Percentiles rank a stretch among this genome's conserved stretches.
Evolutionary conservation across 2,797 vertebrate genomes (phyloP).

Genomic region (Lepilemur ruficaudatus): DNA sequence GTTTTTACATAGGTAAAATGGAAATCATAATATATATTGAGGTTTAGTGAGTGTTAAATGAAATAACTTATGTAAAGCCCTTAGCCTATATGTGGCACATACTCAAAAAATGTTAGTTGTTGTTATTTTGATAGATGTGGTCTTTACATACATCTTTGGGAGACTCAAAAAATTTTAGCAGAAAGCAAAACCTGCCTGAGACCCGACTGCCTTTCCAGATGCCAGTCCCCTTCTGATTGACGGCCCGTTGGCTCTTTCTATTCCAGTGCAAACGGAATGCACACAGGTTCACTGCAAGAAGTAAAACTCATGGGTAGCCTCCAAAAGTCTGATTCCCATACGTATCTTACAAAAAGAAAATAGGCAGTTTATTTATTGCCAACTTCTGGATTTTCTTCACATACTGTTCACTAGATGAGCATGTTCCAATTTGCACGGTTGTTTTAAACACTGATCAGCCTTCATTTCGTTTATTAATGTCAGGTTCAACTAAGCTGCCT

Average conservation of each 20-base stretch:
- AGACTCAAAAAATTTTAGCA: neutral
- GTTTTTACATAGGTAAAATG: neutral
- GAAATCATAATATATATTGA: neutral
- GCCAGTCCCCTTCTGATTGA: rapidly evolving
- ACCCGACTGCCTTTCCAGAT: neutral
- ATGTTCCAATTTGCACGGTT: slow-evolving; percentile 10
- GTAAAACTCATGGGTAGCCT: neutral
- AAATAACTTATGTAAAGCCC: neutral
- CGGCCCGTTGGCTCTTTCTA: neutral
- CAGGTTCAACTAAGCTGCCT: slow-evolving; percentile 42
- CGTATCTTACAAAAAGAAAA: slow-evolving; percentile 2
- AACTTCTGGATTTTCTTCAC: neutral
- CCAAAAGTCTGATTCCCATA: neutral
- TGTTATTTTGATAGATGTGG: neutral
- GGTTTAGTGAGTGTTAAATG: neutral
- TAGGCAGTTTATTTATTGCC: neutral
- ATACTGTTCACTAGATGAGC: neutral
- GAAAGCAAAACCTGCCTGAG: neutral
- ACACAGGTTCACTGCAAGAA: neutral
- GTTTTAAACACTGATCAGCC: slow-evolving; percentile 23
- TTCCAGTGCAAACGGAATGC: neutral
- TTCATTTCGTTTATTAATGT: slow-evolving; percentile 51
- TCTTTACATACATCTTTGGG: neutral
- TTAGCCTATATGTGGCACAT: neutral
- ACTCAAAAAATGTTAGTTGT: neutral